phyloP scores from a whole-genome alignment of 2,888 invertebrate species.

The Noctua janthina region DNA sequence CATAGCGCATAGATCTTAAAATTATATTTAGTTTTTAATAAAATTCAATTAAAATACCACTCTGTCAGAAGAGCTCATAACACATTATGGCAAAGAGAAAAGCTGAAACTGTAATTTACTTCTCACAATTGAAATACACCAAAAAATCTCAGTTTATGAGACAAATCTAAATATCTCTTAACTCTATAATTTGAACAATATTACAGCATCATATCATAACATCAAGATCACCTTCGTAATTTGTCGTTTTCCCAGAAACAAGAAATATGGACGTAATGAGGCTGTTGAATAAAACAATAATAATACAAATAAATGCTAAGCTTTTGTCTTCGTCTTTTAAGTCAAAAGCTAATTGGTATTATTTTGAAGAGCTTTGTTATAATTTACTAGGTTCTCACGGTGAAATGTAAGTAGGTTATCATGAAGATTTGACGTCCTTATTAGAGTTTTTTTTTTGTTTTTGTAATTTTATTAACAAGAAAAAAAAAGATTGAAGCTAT shows the following conservation, averaged over 20 bases:
- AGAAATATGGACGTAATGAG: conserved; percentile 76
- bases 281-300: conserved; percentile 60
- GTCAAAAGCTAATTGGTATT: conserved; percentile 75
- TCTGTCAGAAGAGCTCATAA: neutral
- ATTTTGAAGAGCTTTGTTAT: conserved; percentile 59
- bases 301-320: conserved; percentile 64
- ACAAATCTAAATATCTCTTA: conserved; percentile 75
- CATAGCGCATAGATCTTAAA: neutral
- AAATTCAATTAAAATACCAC: neutral
- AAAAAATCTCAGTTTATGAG: conserved; percentile 12
- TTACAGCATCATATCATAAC: conserved; percentile 71
- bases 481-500: conserved; percentile 30
- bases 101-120: neutral
- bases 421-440: conserved; percentile 3
- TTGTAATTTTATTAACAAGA: conserved; percentile 19
- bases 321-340: conserved; percentile 27
- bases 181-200: conserved; percentile 75
- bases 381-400: conserved; percentile 64
- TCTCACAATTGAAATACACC: neutral
- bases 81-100: no score
- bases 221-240: conserved; percentile 84
- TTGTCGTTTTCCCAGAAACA: conserved; percentile 83
- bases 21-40: neutral
- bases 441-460: conserved; percentile 3
- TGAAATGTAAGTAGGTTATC: conserved; percentile 19